phyloP scores from a whole-genome alignment of 2,113 vertebrate species.

The Ammodramus savannarum region DNA sequence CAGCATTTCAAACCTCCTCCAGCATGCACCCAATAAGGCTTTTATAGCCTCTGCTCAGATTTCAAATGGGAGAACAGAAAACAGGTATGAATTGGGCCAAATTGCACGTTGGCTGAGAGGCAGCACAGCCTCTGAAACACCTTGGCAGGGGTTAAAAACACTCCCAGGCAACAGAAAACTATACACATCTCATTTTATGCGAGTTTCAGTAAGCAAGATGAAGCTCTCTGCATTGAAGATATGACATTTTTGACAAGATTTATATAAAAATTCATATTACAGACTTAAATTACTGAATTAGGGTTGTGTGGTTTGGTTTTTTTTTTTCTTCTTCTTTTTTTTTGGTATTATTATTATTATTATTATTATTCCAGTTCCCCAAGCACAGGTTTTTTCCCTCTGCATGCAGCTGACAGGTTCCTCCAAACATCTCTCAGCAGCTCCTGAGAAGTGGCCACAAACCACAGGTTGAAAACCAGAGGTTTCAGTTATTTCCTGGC shows the following conservation, averaged over 20 bases:
- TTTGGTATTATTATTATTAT: neutral
- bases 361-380: neutral
- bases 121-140: neutral
- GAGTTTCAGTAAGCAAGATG: neutral
- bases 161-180: neutral
- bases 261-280: neutral
- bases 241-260: neutral
- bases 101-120: neutral
- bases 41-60: neutral
- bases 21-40: neutral
- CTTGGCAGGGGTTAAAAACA: neutral
- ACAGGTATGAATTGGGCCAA: neutral
- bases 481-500: neutral
- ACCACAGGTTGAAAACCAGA: neutral
- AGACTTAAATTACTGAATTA: neutral
- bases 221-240: neutral
- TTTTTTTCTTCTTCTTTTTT: neutral
- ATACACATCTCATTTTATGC: accelerated
- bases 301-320: too few relatives aligned
- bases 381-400: neutral
- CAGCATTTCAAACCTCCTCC: neutral
- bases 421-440: neutral
- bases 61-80: neutral
- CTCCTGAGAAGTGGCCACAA: neutral
- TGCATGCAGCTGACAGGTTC: neutral